Base-by-base conservation (phyloP, 2,888 invertebrate species). In the Phyllotreta striolata region DNA sequence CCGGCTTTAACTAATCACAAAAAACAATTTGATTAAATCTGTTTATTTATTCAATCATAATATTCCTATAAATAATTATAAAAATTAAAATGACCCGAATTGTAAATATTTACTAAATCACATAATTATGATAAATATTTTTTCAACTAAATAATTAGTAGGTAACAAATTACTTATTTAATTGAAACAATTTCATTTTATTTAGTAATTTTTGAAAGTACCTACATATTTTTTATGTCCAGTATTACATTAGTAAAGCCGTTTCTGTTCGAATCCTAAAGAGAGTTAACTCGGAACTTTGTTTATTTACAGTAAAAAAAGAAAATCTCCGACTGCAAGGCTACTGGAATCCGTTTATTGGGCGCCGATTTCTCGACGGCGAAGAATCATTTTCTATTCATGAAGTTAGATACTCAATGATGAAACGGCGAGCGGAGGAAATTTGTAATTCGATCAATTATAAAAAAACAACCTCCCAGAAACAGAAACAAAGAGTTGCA, bases 301-400 rank as follows among this genome's bases (percentile, higher is more conserved):
- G 47, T 58, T 58, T 40, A 49, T 49, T 58, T 58, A 12, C 3
- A 4, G 7, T 10, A 56, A 57, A 55, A 55, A 0, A n/a, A 47
- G 24, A 47, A 49, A 39, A 40, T 40, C 10, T 49, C 49, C 49
- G 58, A 34, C 49, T 49, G 49, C 34, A 6, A 58, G 35, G 24
- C 58, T 43, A 14, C 46, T 46, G 56, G 46, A 39, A 58, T 58
- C 35, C 12, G 58, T 58, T 49, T 49, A 24, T 38, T 40, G 39
- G 40, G 58, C 58, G 12, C 14, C 35, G 58, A 24, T 47, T 47
- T 47, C 47, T 47, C 47, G 24, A 44, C 44, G 44, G 44, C 44
- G 10, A 44, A 44, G 44, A 14, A 55, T 55, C 55, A 24, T 24
- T 55, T 35, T 41, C 41, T 55, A 44, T 44, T 44, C 44, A 44